phyloP scores from a whole-genome alignment of 2,797 vertebrate species.

The Ctenochaetus hawaiiensis region DNA sequence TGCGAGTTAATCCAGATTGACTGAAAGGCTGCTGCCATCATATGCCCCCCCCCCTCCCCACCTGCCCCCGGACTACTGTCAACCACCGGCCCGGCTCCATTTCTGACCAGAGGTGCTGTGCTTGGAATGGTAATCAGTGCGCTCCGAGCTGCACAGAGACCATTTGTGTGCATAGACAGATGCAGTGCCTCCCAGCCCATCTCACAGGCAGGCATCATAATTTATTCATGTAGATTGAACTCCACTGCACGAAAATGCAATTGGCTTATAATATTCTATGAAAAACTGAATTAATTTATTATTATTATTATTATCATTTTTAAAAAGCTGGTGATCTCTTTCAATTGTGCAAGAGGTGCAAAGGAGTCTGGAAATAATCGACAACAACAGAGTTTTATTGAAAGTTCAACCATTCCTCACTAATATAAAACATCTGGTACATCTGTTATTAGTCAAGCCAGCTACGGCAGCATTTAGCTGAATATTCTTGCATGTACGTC shows the following conservation, averaged over 20 bases:
- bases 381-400: constrained; percentile 6
- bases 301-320: background rate
- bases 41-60: constrained; percentile 52
- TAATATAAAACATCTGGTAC: constrained; percentile 21
- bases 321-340: constrained; percentile 12
- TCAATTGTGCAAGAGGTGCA: background rate
- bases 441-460: constrained; percentile 24
- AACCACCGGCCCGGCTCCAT: constrained; percentile 79
- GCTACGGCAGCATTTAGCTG: constrained; percentile 42
- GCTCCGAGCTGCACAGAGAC: constrained; percentile 78
- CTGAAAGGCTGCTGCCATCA: constrained; percentile 78
- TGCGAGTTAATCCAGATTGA: constrained; percentile 78
- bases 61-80: constrained; percentile 65
- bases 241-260: constrained; percentile 66
- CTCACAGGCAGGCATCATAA: constrained; percentile 79
- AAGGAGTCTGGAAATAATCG: constrained; percentile 10
- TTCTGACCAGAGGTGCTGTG: constrained; percentile 82
- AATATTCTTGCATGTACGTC: constrained; percentile 55
- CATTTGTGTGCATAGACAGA: constrained; percentile 82
- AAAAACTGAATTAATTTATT: constrained; percentile 1
- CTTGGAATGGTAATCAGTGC: constrained; percentile 82
- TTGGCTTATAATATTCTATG: constrained; percentile 36
- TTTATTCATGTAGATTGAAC: constrained; percentile 82
- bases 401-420: constrained; percentile 32
- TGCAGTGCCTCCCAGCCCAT: constrained; percentile 78